Conservation (phyloP, 2,113 vertebrate species). For the Tachysurus fulvidraco region DNA sequence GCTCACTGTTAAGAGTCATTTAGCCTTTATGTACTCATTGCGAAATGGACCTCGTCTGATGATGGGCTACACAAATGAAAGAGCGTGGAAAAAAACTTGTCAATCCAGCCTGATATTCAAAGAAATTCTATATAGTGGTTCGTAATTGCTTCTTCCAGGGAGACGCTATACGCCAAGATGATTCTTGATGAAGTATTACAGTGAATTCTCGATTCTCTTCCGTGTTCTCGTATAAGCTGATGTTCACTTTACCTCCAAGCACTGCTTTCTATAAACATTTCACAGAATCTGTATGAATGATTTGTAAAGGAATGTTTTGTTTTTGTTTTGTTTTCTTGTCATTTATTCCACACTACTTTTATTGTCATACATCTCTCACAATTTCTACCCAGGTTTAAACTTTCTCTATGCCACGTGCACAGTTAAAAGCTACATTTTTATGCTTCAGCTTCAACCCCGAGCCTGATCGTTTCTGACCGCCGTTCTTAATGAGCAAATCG, state of each 20-base stretch:
- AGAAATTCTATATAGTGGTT: conserved; percentile 30
- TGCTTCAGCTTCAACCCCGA: neutral
- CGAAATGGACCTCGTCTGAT: conserved; percentile 50
- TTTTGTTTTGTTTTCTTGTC: neutral
- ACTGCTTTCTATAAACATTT: neutral
- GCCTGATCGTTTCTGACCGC: neutral
- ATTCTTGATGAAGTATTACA: conserved; percentile 26
- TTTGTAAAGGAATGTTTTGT: neutral
- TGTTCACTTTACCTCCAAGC: neutral
- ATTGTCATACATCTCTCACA: neutral
- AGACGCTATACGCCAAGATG: neutral
- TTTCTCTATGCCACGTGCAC: neutral
- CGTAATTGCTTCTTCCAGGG: conserved; percentile 40
- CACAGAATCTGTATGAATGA: neutral
- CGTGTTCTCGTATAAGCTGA: neutral
- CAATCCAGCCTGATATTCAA: conserved; percentile 39
- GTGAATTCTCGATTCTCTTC: neutral
- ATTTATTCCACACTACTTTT: neutral
- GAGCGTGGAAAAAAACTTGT: conserved; percentile 33
- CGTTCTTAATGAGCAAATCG: conserved; percentile 29
- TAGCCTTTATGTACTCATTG: conserved; percentile 51
- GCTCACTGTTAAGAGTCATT: conserved; percentile 56
- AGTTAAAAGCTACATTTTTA: neutral
- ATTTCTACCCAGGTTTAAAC: neutral
- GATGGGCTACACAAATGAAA: conserved; percentile 48